Evolutionary conservation across 2,113 vertebrate species (phyloP).

Genomic region (Fulmarus glacialis): DNA sequence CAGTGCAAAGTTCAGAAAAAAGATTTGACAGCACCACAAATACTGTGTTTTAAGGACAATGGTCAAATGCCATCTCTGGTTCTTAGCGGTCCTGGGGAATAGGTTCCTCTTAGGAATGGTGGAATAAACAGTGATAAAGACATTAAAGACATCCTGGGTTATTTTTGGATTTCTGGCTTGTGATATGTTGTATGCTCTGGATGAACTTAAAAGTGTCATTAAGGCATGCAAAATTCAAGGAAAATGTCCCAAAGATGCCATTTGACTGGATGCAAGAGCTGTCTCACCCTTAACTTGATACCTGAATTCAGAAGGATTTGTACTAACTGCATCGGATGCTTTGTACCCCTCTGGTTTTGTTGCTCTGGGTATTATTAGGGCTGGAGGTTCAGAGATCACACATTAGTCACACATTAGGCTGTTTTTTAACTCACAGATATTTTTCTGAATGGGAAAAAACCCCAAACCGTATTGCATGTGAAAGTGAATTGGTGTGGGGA

Average conservation of each 20-base stretch:
- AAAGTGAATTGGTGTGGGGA: background rate
- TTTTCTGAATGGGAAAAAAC: background rate
- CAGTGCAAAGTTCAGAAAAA: background rate
- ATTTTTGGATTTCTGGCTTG: background rate
- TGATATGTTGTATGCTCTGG: background rate
- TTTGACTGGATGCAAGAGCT: background rate
- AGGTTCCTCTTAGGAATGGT: background rate
- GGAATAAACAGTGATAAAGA: background rate
- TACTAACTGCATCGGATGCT: background rate
- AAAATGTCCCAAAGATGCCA: background rate
- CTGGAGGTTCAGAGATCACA: background rate
- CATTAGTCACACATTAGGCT: background rate
- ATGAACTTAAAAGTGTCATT: background rate
- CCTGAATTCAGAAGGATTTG: background rate
- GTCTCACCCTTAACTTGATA: background rate
- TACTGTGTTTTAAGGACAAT: background rate
- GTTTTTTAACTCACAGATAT: background rate
- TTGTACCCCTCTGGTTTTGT: background rate
- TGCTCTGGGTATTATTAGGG: background rate
- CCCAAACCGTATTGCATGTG: background rate
- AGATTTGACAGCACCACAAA: background rate
- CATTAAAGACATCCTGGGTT: background rate
- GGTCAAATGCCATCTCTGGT: background rate
- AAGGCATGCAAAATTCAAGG: background rate
- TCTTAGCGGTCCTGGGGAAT: background rate